Conservation (phyloP, 1,140 invertebrate genomes). For the Drosophila carrolli region DNA sequence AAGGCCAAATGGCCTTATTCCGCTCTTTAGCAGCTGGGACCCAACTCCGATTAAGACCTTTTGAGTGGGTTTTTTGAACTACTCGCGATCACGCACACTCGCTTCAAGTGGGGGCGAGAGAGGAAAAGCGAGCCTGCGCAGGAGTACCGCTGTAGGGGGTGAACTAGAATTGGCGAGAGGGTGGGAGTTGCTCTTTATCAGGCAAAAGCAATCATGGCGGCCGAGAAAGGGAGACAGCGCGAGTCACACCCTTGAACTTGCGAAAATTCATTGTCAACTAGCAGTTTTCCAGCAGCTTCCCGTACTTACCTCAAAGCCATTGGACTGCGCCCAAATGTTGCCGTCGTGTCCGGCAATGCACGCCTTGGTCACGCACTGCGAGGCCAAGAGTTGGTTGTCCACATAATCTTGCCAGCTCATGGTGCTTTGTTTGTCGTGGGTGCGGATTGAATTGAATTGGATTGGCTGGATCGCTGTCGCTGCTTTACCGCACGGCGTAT, state of each 20-base stretch:
- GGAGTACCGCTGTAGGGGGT: slow-evolving; percentile 27
- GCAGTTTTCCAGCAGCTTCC: slow-evolving; percentile 15
- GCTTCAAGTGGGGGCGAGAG: neutral
- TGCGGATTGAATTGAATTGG: slow-evolving; percentile 50
- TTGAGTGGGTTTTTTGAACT: neutral
- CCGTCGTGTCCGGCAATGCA: slow-evolving; percentile 97
- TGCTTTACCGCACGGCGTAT: slow-evolving; percentile 60
- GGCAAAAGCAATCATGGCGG: slow-evolving; percentile 74
- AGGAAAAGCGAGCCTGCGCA: slow-evolving; percentile 18
- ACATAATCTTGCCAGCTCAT: slow-evolving; percentile 99
- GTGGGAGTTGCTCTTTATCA: slow-evolving; percentile 59
- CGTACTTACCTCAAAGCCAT: slow-evolving; percentile 94
- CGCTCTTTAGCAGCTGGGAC: too few relatives aligned
- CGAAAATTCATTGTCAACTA: slow-evolving; percentile 66
- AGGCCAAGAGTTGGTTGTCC: slow-evolving; percentile 97
- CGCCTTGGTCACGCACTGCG: slow-evolving; percentile 95
- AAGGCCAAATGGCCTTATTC: slow-evolving; percentile 45
- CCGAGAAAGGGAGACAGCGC: slow-evolving; percentile 28
- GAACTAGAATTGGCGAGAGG: slow-evolving; percentile 25
- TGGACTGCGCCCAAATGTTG: slow-evolving; percentile 97
- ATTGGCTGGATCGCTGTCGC: slow-evolving; percentile 41
- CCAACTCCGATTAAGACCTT: neutral
- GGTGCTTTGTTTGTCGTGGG: slow-evolving; percentile 63
- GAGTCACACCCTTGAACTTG: slow-evolving; percentile 84
- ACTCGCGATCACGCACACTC: slow-evolving; percentile 26